phyloP scores from a whole-genome alignment of 2,797 vertebrate species.

The Enteromius anoplus region DNA sequence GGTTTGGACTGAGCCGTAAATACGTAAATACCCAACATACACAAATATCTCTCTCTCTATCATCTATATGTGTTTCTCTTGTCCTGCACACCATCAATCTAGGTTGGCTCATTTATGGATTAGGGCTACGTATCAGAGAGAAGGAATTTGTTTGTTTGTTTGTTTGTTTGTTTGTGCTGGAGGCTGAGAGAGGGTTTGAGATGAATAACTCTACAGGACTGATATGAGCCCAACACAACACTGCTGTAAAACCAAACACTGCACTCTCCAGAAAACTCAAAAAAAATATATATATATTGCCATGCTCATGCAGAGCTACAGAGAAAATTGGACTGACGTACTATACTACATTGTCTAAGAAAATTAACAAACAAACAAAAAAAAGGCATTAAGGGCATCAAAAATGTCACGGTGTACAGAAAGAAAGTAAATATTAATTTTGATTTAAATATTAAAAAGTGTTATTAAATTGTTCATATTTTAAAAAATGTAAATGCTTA shows the following conservation, averaged over 20 bases:
- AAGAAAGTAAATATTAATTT: not conserved
- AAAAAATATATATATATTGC: constrained; percentile 4
- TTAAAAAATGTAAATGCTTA: not conserved
- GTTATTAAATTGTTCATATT: not conserved
- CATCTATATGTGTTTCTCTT: constrained; percentile 7
- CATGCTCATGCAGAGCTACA: not conserved
- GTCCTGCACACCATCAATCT: constrained; percentile 39
- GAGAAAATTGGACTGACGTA: not conserved
- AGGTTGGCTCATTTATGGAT: constrained; percentile 40
- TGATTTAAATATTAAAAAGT: not conserved
- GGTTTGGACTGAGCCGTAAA: constrained; percentile 21
- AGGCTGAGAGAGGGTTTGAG: constrained; percentile 27
- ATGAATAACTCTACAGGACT: constrained; percentile 42
- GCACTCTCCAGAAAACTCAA: not conserved
- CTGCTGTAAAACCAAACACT: constrained; percentile 38
- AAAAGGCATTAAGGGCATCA: not conserved
- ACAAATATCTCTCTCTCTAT: constrained; percentile 25
- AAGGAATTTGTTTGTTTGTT: constrained; percentile 13
- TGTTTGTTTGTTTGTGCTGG: constrained; percentile 38
- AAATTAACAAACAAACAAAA: not conserved
- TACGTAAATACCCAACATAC: constrained; percentile 28
- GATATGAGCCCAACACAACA: constrained; percentile 34
- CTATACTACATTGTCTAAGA: not conserved
- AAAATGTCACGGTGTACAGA: not conserved
- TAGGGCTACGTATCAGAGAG: constrained; percentile 25